Conservation (phyloP, 2,888 invertebrate genomes). For the Sphaerophoria rueppellii region DNA sequence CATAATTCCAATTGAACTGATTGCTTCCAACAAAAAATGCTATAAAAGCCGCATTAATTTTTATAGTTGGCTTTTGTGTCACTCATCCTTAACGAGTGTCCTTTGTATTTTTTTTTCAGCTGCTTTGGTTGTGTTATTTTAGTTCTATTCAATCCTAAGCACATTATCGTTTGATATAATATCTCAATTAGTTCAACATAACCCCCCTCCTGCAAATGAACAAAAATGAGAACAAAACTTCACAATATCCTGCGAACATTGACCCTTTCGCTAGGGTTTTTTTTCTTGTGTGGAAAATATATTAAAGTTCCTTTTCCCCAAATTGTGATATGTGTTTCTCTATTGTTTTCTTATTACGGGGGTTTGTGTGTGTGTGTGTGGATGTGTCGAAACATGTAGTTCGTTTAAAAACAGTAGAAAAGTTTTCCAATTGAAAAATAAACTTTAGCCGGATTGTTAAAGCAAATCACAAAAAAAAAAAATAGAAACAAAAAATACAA, state of each 20-base stretch:
- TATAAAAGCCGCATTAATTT: slow-evolving; percentile 29
- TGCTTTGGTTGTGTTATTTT: background rate
- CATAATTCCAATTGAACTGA: slow-evolving; percentile 31
- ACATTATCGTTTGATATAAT: slow-evolving; percentile 53
- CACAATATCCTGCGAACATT: slow-evolving; percentile 51
- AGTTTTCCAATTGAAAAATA: slow-evolving; percentile 73
- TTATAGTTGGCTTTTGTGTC: slow-evolving; percentile 9
- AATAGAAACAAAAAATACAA: slow-evolving; percentile 29
- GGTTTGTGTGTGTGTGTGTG: background rate
- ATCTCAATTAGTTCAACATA: slow-evolving; percentile 56
- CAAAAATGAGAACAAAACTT: background rate
- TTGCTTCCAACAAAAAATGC: slow-evolving; percentile 21
- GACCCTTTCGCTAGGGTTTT: slow-evolving; percentile 23
- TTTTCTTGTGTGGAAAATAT: background rate
- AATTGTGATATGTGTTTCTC: background rate
- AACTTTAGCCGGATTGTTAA: slow-evolving; percentile 65
- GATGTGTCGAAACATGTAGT: slow-evolving; percentile 5
- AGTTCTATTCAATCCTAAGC: background rate
- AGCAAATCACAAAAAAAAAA: slow-evolving; percentile 28
- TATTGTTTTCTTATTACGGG: slow-evolving; percentile 39
- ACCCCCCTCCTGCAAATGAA: background rate
- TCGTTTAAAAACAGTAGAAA: slow-evolving; percentile 67
- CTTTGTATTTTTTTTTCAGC: background rate
- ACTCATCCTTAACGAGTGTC: slow-evolving; percentile 7
- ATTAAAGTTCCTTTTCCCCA: slow-evolving; percentile 3